phyloP scores from a whole-genome alignment of 2,888 invertebrate species.

The Noctua comes region DNA sequence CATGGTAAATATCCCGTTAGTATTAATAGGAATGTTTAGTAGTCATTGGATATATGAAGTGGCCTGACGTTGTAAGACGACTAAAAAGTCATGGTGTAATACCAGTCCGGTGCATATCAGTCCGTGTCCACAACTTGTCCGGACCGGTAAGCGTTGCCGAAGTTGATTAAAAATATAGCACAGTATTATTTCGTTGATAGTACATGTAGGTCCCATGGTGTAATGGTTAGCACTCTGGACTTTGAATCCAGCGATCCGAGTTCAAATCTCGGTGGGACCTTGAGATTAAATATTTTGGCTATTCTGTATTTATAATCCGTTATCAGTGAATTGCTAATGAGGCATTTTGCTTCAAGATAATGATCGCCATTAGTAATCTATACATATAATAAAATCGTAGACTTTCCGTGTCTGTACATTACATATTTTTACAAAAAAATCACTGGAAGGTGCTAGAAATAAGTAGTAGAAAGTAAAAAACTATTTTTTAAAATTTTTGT shows the following conservation, averaged over 20 bases:
- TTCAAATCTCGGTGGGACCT: constrained; percentile 90
- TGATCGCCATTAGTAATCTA: not conserved
- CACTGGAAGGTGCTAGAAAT: no score
- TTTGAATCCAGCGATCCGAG: constrained; percentile 91
- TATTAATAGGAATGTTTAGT: no score
- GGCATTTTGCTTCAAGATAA: constrained; percentile 12
- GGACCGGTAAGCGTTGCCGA: not conserved
- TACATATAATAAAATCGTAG: no score
- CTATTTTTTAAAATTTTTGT: no score
- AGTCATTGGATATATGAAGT: no score
- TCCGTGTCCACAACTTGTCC: not conserved
- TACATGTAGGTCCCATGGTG: constrained; percentile 87
- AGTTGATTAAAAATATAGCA: not conserved
- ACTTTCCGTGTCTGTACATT: no score
- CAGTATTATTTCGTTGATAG: not conserved
- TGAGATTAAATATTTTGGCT: constrained; percentile 6
- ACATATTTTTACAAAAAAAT: no score
- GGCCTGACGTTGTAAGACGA: no score
- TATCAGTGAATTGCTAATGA: not conserved
- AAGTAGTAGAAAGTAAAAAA: no score
- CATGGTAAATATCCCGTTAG: no score
- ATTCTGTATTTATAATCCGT: not conserved
- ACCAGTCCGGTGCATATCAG: not conserved
- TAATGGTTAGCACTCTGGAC: constrained; percentile 91
- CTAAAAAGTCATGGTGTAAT: no score